Evolutionary conservation across 2,888 invertebrate species (phyloP).

Genomic region (Volucella inanis): DNA sequence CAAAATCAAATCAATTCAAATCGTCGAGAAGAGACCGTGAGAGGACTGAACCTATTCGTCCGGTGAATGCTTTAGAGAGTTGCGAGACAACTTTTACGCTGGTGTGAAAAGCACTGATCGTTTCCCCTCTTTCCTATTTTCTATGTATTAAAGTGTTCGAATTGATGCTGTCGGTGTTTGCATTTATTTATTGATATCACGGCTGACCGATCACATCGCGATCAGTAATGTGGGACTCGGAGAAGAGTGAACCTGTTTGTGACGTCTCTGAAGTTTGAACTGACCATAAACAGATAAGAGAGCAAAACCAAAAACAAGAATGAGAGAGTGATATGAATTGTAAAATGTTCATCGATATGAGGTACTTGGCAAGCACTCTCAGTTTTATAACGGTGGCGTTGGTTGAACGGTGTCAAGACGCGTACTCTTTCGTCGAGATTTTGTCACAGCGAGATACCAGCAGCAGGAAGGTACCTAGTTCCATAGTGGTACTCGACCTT

Average conservation of each 20-base stretch:
- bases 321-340: conserved; percentile 32
- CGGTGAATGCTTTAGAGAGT: conserved; percentile 31
- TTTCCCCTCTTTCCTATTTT: background rate
- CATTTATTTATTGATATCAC: conserved; percentile 48
- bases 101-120: conserved; percentile 25
- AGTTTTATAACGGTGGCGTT: conserved; percentile 62
- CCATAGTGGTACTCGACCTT: conserved; percentile 28
- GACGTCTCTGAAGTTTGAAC: conserved; percentile 16
- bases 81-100: background rate
- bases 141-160: conserved; percentile 15
- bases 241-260: background rate
- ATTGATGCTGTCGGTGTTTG: conserved; percentile 34
- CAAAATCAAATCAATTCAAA: conserved; percentile 38
- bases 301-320: conserved; percentile 10
- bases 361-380: conserved; percentile 47
- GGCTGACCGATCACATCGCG: conserved; percentile 51
- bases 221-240: conserved; percentile 13
- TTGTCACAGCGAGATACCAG: conserved; percentile 6
- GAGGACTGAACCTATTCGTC: conserved; percentile 27
- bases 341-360: conserved; percentile 53
- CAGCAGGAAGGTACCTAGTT: background rate
- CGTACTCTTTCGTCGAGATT: conserved; percentile 25
- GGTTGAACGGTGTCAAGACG: conserved; percentile 42
- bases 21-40: background rate
- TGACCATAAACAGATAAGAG: background rate